Conservation (phyloP, 2,888 invertebrate species). For the Ochropleura leucogaster region DNA sequence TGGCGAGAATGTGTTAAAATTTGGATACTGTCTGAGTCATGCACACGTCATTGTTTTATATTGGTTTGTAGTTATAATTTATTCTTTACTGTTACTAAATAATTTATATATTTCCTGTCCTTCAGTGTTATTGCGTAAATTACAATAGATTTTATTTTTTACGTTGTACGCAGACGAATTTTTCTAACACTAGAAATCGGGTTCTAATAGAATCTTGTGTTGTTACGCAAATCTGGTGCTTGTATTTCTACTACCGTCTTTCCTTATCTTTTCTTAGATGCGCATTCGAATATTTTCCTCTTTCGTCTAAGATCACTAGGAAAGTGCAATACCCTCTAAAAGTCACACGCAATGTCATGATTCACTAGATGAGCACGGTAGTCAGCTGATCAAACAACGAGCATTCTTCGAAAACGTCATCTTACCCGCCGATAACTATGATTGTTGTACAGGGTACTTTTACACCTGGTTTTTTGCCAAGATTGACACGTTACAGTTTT, state of each 20-base stretch:
- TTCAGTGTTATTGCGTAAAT: background rate
- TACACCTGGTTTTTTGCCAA: too few relatives aligned
- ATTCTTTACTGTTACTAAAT: background rate
- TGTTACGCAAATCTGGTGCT: too few relatives aligned
- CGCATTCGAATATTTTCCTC: background rate
- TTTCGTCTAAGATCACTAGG: background rate
- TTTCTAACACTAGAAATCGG: too few relatives aligned
- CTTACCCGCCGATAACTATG: background rate
- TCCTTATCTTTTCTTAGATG: too few relatives aligned
- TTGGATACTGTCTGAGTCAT: conserved; percentile 28
- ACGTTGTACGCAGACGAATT: too few relatives aligned
- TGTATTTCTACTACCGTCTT: too few relatives aligned
- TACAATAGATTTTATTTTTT: too few relatives aligned
- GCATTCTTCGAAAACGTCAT: background rate
- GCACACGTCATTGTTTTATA: conserved; percentile 5
- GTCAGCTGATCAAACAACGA: conserved; percentile 4
- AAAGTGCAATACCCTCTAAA: background rate
- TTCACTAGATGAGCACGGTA: background rate
- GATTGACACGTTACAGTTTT: background rate
- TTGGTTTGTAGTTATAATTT: background rate
- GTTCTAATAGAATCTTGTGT: too few relatives aligned
- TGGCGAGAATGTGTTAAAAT: conserved; percentile 29
- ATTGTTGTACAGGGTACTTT: too few relatives aligned
- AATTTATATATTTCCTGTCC: background rate
- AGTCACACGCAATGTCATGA: background rate